Conservation (phyloP, 1,140 invertebrate genomes). For the Orchestia grillus region DNA sequence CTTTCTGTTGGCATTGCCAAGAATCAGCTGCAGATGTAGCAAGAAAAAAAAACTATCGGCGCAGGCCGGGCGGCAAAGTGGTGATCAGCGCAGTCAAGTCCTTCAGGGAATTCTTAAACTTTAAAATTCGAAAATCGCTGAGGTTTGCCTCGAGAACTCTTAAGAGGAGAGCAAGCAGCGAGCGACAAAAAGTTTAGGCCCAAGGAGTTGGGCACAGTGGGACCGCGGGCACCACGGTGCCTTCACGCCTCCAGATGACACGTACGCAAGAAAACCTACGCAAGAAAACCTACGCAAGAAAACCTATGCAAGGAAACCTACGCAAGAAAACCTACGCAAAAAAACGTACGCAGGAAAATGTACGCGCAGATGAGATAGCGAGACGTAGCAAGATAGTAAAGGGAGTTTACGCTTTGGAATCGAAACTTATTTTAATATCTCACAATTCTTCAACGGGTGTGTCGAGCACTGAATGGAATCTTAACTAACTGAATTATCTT, state of each 20-base stretch:
- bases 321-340: background rate
- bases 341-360: background rate
- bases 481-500: too few relatives aligned
- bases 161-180: background rate
- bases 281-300: background rate
- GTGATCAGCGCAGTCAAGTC: conserved; percentile 23
- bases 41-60: background rate
- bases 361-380: too few relatives aligned
- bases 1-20: background rate
- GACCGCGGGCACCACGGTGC: background rate
- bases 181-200: background rate
- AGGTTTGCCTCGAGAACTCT: background rate
- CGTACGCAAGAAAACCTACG: background rate
- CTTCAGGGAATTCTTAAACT: background rate
- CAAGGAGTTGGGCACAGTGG: background rate
- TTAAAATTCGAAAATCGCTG: background rate
- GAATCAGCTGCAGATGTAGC: background rate
- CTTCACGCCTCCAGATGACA: background rate
- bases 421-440: too few relatives aligned
- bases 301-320: background rate
- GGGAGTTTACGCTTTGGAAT: too few relatives aligned
- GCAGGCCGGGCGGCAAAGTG: background rate
- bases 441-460: too few relatives aligned
- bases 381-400: too few relatives aligned
- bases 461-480: too few relatives aligned